Evolutionary conservation across 2,888 invertebrate species (phyloP).

Genomic region (Osmoderma eremita): DNA sequence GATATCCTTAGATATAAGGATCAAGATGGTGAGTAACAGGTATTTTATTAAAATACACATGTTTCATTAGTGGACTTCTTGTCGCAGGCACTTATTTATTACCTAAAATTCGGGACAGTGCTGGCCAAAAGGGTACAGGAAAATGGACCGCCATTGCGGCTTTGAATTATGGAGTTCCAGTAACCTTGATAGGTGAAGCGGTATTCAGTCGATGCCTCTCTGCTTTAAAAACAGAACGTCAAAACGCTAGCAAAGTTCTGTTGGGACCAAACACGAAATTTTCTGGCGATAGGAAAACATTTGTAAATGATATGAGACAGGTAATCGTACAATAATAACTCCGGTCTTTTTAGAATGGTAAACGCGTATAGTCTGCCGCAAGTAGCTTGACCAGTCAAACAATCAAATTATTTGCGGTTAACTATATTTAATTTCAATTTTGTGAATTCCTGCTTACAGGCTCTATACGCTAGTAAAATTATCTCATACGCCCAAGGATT

Average conservation of each 20-base stretch:
- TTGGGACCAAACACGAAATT: slow-evolving; percentile 75
- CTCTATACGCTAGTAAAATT: slow-evolving; percentile 96
- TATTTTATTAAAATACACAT: neutral
- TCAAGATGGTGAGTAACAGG: slow-evolving; percentile 70
- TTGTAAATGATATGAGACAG: slow-evolving; percentile 83
- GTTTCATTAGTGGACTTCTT: neutral
- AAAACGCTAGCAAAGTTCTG: slow-evolving; percentile 80
- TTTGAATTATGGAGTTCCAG: slow-evolving; percentile 94
- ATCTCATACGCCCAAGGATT: slow-evolving; percentile 99
- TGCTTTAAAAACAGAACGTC: slow-evolving; percentile 87
- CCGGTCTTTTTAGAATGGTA: no score
- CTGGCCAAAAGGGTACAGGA: slow-evolving; percentile 98
- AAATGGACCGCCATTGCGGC: slow-evolving; percentile 99
- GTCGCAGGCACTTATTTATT: slow-evolving; percentile 75
- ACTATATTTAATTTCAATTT: slow-evolving; percentile 20
- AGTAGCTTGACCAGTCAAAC: no score
- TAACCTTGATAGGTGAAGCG: slow-evolving; percentile 97
- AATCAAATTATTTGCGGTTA: neutral
- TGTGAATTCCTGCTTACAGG: slow-evolving; percentile 65
- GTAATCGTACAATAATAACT: slow-evolving; percentile 56
- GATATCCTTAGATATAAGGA: slow-evolving; percentile 94
- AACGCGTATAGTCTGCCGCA: no score
- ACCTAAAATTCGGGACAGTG: slow-evolving; percentile 93
- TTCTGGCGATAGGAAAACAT: slow-evolving; percentile 78
- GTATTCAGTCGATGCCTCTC: slow-evolving; percentile 97